phyloP scores from a whole-genome alignment of 2,797 vertebrate genomes.

The Spondyliosoma cantharus region DNA sequence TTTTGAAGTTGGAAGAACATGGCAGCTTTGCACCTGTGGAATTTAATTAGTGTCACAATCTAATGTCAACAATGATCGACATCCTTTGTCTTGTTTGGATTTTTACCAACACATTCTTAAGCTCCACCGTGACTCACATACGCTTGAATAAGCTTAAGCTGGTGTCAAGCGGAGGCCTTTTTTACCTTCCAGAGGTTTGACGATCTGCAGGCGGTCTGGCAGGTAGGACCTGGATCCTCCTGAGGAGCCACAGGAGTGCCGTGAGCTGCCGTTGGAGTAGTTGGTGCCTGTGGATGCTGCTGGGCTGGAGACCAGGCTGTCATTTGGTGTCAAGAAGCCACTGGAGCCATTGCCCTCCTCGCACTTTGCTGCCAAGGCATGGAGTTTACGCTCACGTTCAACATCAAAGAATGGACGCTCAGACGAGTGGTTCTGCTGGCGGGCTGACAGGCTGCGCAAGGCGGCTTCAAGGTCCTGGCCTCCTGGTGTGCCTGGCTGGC shows the following conservation, averaged over 20 bases:
- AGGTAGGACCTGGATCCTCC: conserved; percentile 86
- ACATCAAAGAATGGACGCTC: conserved; percentile 88
- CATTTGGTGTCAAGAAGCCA: conserved; percentile 87
- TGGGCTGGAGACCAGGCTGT: conserved; percentile 80
- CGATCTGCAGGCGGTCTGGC: conserved; percentile 90
- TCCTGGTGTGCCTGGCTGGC: conserved; percentile 84
- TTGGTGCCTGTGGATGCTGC: conserved; percentile 86
- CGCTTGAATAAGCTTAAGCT: not conserved
- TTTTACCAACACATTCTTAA: not conserved
- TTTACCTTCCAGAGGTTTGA: conserved; percentile 92
- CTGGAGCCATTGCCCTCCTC: conserved; percentile 83
- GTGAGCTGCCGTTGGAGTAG: conserved; percentile 87
- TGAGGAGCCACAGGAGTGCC: conserved; percentile 85
- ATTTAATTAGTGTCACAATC: not conserved
- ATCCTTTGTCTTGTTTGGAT: not conserved
- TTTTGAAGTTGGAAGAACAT: not conserved
- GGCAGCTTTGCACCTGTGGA: not conserved
- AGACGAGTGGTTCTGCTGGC: conserved; percentile 84
- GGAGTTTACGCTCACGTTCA: conserved; percentile 85
- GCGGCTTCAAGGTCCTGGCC: conserved; percentile 88
- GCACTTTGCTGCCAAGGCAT: conserved; percentile 76
- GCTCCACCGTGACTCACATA: not conserved
- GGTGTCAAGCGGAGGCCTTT: not conserved
- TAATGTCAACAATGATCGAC: not conserved
- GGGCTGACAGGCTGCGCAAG: conserved; percentile 84